Evolutionary conservation across 2,113 vertebrate species (phyloP).

Genomic region (Caranx ignobilis): DNA sequence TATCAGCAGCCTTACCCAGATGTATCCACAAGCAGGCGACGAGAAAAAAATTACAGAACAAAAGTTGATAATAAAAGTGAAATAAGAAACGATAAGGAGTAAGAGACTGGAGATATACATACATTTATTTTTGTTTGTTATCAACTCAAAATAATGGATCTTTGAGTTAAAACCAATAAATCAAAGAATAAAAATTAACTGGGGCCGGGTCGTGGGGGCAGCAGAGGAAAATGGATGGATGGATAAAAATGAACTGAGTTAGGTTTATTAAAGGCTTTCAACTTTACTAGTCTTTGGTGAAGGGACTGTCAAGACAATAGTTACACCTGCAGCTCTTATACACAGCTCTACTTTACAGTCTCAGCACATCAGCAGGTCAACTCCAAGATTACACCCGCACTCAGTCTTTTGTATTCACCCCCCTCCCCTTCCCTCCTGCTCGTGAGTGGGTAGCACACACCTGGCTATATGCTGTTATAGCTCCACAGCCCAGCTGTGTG

Average conservation of each 20-base stretch:
- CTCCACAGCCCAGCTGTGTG: background rate
- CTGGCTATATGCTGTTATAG: conserved; percentile 28
- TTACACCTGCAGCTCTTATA: conserved; percentile 61
- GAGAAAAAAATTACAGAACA: too few species aligned
- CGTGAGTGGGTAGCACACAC: conserved; percentile 36
- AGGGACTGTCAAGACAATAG: conserved; percentile 61
- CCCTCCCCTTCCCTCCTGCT: background rate
- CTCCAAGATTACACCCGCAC: conserved; percentile 22
- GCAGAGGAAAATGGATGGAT: too few species aligned
- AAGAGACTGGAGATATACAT: too few species aligned
- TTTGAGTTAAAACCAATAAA: background rate
- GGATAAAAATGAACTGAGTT: background rate
- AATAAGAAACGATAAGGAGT: too few species aligned
- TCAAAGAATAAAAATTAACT: background rate
- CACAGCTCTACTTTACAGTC: conserved; percentile 57
- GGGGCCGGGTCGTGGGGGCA: too few species aligned
- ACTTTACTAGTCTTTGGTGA: conserved; percentile 21
- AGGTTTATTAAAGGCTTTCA: background rate
- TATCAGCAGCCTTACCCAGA: too few species aligned
- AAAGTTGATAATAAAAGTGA: too few species aligned
- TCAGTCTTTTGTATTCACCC: conserved; percentile 19
- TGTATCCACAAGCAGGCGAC: too few species aligned
- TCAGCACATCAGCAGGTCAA: conserved; percentile 26
- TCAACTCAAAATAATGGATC: background rate
- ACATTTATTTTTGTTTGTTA: too few species aligned